Evolutionary conservation across 30 jellyfish, hydroid and myxozoan genomes (phyloP), one percentile per base, ranked within the genome.

Genomic region (Mastigias papua): DNA sequence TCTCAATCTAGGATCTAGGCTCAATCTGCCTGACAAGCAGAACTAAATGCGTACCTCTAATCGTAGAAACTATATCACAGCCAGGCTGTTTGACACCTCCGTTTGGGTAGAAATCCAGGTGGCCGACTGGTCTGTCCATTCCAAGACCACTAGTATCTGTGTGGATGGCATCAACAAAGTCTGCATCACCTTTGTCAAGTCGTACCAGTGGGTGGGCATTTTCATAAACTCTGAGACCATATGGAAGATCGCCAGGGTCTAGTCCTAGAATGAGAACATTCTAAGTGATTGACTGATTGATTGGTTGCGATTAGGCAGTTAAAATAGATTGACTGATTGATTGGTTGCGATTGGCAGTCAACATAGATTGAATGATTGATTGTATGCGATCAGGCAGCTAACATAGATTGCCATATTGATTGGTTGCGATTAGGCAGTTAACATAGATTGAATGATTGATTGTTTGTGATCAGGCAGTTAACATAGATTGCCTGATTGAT

Each of bases 31-130:
- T n/a, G n/a, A n/a, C n/a, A n/a, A n/a, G n/a, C n/a, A n/a, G n/a
- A n/a, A n/a, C n/a, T n/a, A 58, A 58, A 28, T 58, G 21, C 48
- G 21, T 31, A 75, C 95, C 95, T 50, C 67, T 75, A 23, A 75
- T 19, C 8, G 80, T 42, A 61, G 78, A 34, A 25, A 84, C 66
- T 19, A 72, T 58, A 22, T 81, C 84, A 60, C 98, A 91, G 26
- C 96, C 98, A 26, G 98, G 98, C 73, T 91, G 98, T 9, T 16
- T 37, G 15, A 81, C 81, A 25, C 98, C 98, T 29, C 98, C 98
- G 78, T 91, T 91, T 77, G 98, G 98, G 72, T 84, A 91, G 82
- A 91, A 91, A 49, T 91, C 98, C 80, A 91, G 37, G 82, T 91
- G 98, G 2, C 98, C 98, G 29, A 91, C 35, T 15, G 98, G 86